phyloP scores from a whole-genome alignment of 2,888 invertebrate genomes.

The Nowickia ferox region DNA sequence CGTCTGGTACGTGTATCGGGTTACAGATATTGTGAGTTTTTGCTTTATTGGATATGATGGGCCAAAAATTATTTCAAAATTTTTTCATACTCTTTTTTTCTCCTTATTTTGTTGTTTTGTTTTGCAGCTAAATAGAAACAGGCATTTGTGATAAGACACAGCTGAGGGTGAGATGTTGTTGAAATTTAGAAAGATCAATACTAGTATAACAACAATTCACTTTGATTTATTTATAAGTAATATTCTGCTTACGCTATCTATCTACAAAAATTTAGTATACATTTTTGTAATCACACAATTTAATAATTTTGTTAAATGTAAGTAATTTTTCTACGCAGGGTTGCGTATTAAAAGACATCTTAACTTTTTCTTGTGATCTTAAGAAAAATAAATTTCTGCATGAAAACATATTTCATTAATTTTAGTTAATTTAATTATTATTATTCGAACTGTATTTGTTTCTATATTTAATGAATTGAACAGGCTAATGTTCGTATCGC shows the following conservation, averaged over 20 bases:
- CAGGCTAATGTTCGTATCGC: too few relatives aligned
- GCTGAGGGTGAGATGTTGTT: constrained; percentile 38
- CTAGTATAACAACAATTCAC: neutral
- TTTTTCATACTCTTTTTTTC: constrained; percentile 16
- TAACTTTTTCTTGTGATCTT: too few relatives aligned
- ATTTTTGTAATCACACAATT: neutral
- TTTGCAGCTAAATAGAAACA: constrained; percentile 30
- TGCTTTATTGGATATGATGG: constrained; percentile 65
- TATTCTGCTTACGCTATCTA: too few relatives aligned
- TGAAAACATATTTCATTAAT: too few relatives aligned
- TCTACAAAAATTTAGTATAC: neutral
- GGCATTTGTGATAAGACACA: constrained; percentile 21
- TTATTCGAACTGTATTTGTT: too few relatives aligned
- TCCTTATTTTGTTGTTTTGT: too few relatives aligned
- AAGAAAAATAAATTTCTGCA: too few relatives aligned
- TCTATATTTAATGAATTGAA: too few relatives aligned
- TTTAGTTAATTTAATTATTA: too few relatives aligned
- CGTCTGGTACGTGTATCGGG: constrained; percentile 69
- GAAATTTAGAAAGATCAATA: constrained; percentile 36
- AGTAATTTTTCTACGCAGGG: too few relatives aligned
- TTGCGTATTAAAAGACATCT: too few relatives aligned
- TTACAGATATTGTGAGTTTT: constrained; percentile 64
- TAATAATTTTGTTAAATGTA: too few relatives aligned
- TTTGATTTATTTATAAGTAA: neutral
- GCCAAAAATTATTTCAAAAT: constrained; percentile 38